Evolutionary conservation across 2,888 invertebrate species (phyloP), one percentile per base, ranked within the genome.

Genomic region (Troides aeacus): DNA sequence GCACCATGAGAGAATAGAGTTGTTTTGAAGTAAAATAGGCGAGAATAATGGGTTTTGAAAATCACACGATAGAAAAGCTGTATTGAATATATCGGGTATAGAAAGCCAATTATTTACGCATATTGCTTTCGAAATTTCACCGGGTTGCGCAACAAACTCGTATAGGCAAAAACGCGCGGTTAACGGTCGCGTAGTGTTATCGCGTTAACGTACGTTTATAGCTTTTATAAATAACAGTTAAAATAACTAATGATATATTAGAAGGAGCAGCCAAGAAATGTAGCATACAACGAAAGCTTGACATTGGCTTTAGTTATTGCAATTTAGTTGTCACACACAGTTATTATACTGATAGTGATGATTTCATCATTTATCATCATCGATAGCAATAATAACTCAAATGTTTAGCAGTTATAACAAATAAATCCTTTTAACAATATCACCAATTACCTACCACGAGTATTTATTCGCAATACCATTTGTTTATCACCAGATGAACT

Each of bases 91-190:
- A 70, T 70, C 66, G 70, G 72, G 72, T 77, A 77, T 76, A 77
- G 77, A 77, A 77, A 77, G 77, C 74, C 76, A 73, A 76, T 76
- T 74, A 74, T 73, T 71, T 71, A 73, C 73, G 71, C 69, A 71
- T 69, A 66, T 75, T 74, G 76, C 77, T 77, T 77, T 77, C 77
- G 72, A 74, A 70, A 77, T 77, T 77, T 77, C 77, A 72, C 73
- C 72, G 71, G 68, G 72, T 73, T 71, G 75, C 72, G 73, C 74
- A 77, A 77, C 66, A 63, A 61, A 76, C 77, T 74, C 74, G 76
- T 75, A 66, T 66, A 53, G 63, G 63, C 70, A 66, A 66, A 70
- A 70, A 66, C 63, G 63, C 66, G 39, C 60, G 62, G 65, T 58
- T 65, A 57, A 65, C 46, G 57, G 65, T 65, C 69, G 57, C 69